Percentiles rank a stretch among this genome's conserved stretches.
phyloP scores from a whole-genome alignment of 2,797 vertebrate species.

The Iguana delicatissima region DNA sequence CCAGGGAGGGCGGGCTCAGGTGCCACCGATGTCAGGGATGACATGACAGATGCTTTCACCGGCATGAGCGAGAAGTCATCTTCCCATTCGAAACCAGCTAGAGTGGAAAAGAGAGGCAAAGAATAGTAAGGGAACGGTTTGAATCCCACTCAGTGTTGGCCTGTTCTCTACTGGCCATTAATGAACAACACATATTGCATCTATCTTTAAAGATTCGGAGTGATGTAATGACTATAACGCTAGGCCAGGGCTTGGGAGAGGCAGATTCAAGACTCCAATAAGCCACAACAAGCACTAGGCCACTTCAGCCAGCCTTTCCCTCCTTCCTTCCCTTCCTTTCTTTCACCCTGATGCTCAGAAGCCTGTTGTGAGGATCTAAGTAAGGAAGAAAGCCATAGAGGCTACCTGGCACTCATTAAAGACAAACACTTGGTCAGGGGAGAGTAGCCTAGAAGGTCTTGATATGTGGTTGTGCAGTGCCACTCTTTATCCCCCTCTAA shows the following conservation, averaged over 20 bases:
- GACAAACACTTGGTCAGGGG: no score
- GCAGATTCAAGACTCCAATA: no score
- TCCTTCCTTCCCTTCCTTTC: no score
- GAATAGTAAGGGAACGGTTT: not conserved
- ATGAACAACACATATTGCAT: not conserved
- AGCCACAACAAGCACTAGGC: no score
- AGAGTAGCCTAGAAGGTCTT: not conserved
- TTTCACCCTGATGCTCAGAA: not conserved
- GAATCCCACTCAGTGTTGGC: not conserved
- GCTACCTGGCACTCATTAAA: not conserved
- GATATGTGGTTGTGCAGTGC: not conserved
- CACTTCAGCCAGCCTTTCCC: not conserved
- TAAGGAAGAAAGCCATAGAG: no score
- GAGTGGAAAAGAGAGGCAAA: not conserved
- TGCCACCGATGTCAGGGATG: conserved; percentile 55
- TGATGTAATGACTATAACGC: no score
- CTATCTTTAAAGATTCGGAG: not conserved
- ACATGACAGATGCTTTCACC: conserved; percentile 81
- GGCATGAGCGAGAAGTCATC: conserved; percentile 86
- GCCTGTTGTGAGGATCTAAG: not conserved
- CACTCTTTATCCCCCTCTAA: conserved; percentile 11
- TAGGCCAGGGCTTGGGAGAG: not conserved
- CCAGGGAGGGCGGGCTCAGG: conserved; percentile 42
- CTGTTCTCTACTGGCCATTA: not conserved
- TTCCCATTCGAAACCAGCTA: conserved; percentile 90